A percentile compares a stretch with the other conserved stretches of the same genome.
These are phyloP conservation scores for Myrmophylax atrothorax DNA, from an alignment of 2,113 vertebrate genomes.

Conservation along the genomic window DNA sequence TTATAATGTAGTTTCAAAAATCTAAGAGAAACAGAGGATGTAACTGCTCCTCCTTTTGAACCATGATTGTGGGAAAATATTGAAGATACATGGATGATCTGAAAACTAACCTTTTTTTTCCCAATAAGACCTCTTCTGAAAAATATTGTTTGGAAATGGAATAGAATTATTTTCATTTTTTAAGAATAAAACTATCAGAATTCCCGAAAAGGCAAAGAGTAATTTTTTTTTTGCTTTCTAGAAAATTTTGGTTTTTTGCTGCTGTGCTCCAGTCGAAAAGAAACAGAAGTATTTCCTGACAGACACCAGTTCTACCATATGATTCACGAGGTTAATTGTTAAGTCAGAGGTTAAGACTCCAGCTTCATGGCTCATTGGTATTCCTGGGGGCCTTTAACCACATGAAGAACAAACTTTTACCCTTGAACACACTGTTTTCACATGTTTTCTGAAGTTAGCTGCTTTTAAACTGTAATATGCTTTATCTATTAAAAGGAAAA, in stretches of 20 bases:
- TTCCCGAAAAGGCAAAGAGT: background rate
- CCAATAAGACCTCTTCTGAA: background rate
- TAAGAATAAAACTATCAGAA: constrained; percentile 46
- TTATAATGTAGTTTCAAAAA: background rate
- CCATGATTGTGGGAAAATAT: background rate
- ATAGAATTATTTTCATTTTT: constrained; percentile 31
- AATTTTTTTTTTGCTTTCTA: background rate
- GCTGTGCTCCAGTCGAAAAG: background rate
- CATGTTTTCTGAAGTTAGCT: background rate
- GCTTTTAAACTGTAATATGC: background rate
- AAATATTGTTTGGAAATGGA: constrained; percentile 1
- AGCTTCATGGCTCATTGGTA: background rate
- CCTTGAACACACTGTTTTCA: background rate
- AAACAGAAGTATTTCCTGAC: background rate
- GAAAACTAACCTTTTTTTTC: background rate
- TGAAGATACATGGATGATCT: background rate
- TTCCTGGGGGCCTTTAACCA: background rate
- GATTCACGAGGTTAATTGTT: background rate
- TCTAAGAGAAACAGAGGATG: background rate
- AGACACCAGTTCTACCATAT: background rate
- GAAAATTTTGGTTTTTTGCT: background rate
- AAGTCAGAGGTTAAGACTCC: constrained; percentile 11
- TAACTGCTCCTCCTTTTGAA: background rate
- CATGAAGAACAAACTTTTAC: background rate
- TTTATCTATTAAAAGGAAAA: background rate